Evolutionary conservation across 2,113 vertebrate genomes (phyloP).

Genomic region (Falcunculus frontatus): DNA sequence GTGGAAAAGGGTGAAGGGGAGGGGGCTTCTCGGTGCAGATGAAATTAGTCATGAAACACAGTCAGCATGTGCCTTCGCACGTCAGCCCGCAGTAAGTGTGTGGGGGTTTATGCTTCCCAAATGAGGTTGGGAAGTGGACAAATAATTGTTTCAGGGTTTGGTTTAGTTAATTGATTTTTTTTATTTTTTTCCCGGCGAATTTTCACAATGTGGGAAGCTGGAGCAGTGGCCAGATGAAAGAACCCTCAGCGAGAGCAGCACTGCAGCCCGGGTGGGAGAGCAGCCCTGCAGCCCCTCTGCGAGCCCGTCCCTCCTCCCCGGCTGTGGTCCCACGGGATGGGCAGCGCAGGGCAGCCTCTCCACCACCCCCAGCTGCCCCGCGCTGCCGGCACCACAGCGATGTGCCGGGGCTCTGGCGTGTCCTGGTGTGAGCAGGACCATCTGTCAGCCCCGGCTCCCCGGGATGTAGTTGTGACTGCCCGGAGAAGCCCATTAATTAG

Average conservation of each 20-base stretch:
- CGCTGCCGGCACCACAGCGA: rapidly evolving
- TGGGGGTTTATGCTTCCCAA: constrained; percentile 20
- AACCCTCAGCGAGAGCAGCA: neutral
- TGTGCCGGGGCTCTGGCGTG: neutral
- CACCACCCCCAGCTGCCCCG: neutral
- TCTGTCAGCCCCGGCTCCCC: neutral
- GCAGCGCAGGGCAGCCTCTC: neutral
- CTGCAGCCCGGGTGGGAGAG: neutral
- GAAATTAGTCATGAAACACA: constrained; percentile 29
- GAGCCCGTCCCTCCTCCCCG: neutral
- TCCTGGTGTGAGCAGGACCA: neutral
- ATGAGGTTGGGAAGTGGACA: constrained; percentile 18
- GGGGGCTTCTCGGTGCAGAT: neutral
- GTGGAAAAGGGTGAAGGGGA: neutral
- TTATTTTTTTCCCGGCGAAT: neutral
- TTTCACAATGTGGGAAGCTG: neutral
- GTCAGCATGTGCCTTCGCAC: neutral
- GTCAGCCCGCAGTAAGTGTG: neutral
- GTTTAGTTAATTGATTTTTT: neutral
- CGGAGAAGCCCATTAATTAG: constrained; percentile 15
- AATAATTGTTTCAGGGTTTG: constrained; percentile 4
- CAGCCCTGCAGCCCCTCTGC: neutral
- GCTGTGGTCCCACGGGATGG: neutral
- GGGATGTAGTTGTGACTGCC: neutral
- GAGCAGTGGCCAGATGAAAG: neutral